phyloP scores from a whole-genome alignment of 1,140 invertebrate species.

The Pararge aegeria region DNA sequence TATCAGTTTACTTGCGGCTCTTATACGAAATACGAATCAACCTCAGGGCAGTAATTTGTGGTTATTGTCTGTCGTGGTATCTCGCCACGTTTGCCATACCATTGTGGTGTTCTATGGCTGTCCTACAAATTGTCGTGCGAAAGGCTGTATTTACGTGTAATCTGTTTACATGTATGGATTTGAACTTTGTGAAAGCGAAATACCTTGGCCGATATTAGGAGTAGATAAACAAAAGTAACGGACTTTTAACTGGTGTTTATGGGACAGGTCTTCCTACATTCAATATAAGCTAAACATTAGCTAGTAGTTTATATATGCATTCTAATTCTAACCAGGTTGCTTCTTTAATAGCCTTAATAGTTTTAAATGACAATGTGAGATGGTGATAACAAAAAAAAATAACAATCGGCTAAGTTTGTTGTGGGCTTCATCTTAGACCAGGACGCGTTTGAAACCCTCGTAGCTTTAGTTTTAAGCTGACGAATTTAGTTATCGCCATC shows the following conservation, averaged over 20 bases:
- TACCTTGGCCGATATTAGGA: conserved; percentile 10
- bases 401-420: no score
- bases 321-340: no score
- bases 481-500: no score
- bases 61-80: conserved; percentile 54
- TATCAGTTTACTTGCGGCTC: conserved; percentile 32
- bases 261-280: conserved; percentile 3
- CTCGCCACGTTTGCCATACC: conserved; percentile 35
- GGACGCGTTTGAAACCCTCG: no score
- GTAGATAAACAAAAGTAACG: conserved; percentile 12
- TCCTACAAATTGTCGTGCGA: conserved; percentile 32
- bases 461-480: no score
- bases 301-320: neutral
- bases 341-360: no score
- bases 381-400: no score
- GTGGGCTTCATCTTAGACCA: no score
- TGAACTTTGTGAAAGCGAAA: conserved; percentile 21
- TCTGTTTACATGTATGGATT: conserved; percentile 12
- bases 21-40: conserved; percentile 28
- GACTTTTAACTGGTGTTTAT: conserved; percentile 4
- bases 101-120: conserved; percentile 34
- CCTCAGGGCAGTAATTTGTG: conserved; percentile 49
- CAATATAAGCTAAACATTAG: neutral
- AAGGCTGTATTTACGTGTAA: conserved; percentile 30
- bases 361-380: no score